Conservation (phyloP, 2,113 vertebrate genomes). For the Tupaia chinensis region DNA sequence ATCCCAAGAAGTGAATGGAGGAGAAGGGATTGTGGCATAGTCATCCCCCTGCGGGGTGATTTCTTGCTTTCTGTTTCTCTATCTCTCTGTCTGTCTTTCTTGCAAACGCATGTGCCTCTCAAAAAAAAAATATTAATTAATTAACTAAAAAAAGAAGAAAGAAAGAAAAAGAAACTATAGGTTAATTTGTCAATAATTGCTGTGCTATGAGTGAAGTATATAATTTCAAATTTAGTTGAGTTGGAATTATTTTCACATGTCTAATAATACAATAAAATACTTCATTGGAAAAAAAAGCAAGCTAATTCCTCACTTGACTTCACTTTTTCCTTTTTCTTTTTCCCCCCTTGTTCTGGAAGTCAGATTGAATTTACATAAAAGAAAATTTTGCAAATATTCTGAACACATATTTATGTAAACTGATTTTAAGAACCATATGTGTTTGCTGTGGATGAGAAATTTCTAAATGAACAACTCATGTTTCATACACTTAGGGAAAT, state of each 20-base stretch:
- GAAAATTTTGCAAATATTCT: not conserved
- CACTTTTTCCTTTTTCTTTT: not conserved
- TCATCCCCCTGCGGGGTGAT: no score
- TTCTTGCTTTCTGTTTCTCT: no score
- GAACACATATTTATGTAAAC: slow-evolving; percentile 28
- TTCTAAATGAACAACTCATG: slow-evolving; percentile 29
- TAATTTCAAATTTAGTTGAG: slow-evolving; percentile 29
- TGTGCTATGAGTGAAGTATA: not conserved
- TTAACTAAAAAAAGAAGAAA: not conserved
- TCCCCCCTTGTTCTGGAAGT: not conserved
- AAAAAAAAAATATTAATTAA: not conserved
- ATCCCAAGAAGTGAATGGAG: no score
- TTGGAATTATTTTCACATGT: not conserved
- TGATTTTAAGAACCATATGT: slow-evolving; percentile 41
- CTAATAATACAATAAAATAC: not conserved
- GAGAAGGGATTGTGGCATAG: no score
- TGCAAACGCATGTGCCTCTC: no score
- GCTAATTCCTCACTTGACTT: not conserved
- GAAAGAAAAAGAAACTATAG: not conserved
- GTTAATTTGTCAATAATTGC: not conserved
- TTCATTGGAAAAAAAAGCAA: not conserved
- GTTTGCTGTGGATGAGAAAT: not conserved
- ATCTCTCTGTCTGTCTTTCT: no score
- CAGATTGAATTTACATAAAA: not conserved
- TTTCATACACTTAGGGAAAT: not conserved